Base-by-base conservation (phyloP, 2,113 vertebrate species). In the Asarcornis scutulata region DNA sequence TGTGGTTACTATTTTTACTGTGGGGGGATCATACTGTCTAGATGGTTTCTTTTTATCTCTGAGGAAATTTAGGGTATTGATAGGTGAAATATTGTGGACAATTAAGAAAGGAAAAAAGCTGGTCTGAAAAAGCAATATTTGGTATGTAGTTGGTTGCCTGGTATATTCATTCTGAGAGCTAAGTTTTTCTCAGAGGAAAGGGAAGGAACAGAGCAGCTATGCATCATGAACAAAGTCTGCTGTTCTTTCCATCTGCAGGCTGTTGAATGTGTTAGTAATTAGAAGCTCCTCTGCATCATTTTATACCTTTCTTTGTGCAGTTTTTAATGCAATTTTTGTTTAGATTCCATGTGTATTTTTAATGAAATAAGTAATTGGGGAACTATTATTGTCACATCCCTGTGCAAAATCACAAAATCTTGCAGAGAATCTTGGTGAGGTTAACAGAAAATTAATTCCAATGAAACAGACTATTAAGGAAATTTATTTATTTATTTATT, bases 41-140 rank as follows among this genome's bases (percentile, higher is more conserved):
- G 69, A 60, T 94, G 74, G 52, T 88, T 96, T 83, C 73, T 97
- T 89, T 96, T 91, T 84, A 92, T 96, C 74, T 97, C 83, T 55
- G 83, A 93, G 81, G 58, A 91, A 82, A 96, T 91, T 80, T 84
- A 87, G 86, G 27, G 42, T 91, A 91, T 89, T 83, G 83, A 93
- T 96, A 84, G 80, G 56, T 91, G 78, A 96, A 88, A 95, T 95
- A 95, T 82, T 96, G 95, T 73, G 44, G 69, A 95, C 96, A 97
- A 96, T 96, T 93, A 95, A 94, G 89, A 94, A 78, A 89, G 83
- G 58, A 75, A 93, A 91, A 86, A 93, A 81, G 18, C 26, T 85
- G 31, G 21, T 80, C 52, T 90, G 55, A 63, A 95, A 86, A 95
- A 94, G 72, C 76, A 96, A 91, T 92, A 69, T 71, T 94, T 59